phyloP scores from a whole-genome alignment of 2,888 invertebrate species.

The Mycalesis mineus region DNA sequence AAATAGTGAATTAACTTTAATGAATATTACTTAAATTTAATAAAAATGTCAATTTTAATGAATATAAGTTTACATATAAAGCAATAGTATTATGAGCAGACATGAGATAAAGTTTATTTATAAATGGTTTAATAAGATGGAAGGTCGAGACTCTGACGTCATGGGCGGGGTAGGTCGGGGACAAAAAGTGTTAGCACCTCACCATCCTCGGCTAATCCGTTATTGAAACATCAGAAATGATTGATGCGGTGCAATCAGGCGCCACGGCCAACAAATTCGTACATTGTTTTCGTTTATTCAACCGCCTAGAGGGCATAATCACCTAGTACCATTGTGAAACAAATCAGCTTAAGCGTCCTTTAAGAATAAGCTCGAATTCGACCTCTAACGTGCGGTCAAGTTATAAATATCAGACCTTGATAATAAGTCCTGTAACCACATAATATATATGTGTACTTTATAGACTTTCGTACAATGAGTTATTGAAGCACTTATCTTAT shows the following conservation, averaged over 20 bases:
- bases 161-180: conserved; percentile 68
- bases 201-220: conserved; percentile 38
- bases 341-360: conserved; percentile 32
- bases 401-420: conserved; percentile 38
- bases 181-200: conserved; percentile 40
- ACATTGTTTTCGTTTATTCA: conserved; percentile 44
- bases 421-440: conserved; percentile 28
- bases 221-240: conserved; percentile 48
- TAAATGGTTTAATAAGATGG: conserved; percentile 63
- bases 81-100: conserved; percentile 40
- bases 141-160: conserved; percentile 56
- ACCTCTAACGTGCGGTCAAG: conserved; percentile 35
- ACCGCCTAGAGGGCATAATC: conserved; percentile 41
- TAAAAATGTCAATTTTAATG: too few relatives aligned
- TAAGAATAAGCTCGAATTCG: conserved; percentile 32
- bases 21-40: too few relatives aligned
- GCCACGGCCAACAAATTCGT: conserved; percentile 41
- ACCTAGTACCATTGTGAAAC: conserved; percentile 32
- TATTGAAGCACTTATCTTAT: conserved; percentile 32
- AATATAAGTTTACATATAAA: too few relatives aligned
- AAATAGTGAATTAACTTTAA: too few relatives aligned
- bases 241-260: conserved; percentile 42
- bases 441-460: conserved; percentile 22
- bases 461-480: conserved; percentile 31
- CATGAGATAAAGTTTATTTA: conserved; percentile 60